Percentiles rank a stretch among this genome's conserved stretches.
phyloP scores from a whole-genome alignment of 2,888 invertebrate species.

The Pristionchus japonicus region DNA sequence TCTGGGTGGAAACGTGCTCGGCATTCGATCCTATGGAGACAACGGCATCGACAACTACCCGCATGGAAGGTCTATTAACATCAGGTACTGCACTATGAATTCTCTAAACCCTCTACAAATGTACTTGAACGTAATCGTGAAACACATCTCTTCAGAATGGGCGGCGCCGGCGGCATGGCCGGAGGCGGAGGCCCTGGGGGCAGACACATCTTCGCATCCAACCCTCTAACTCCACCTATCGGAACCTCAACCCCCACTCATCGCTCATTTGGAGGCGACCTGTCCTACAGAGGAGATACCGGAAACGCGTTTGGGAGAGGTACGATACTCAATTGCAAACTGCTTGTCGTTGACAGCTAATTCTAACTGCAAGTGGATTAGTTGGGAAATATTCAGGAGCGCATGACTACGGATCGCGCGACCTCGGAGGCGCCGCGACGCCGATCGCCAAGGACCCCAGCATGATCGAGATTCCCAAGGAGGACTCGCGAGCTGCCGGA shows the following conservation, averaged over 20 bases:
- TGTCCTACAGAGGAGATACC: conserved; percentile 38
- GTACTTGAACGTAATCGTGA: no score
- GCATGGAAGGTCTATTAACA: conserved; percentile 50
- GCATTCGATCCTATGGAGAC: conserved; percentile 60
- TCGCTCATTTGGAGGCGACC: conserved; percentile 52
- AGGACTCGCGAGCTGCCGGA: neutral
- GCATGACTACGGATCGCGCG: conserved; percentile 44
- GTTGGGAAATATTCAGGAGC: neutral
- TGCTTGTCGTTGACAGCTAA: neutral
- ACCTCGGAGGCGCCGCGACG: conserved; percentile 38
- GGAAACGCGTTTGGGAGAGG: conserved; percentile 36
- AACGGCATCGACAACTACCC: conserved; percentile 59
- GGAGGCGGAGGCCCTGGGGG: conserved; percentile 45
- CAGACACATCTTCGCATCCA: conserved; percentile 72
- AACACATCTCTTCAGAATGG: conserved; percentile 1
- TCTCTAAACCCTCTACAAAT: no score
- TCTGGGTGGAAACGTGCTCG: conserved; percentile 65
- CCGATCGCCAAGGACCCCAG: conserved; percentile 20
- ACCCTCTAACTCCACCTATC: conserved; percentile 74
- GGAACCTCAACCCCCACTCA: conserved; percentile 73
- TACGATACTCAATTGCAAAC: neutral
- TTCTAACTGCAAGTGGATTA: neutral
- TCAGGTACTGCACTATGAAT: no score
- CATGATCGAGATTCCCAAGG: conserved; percentile 12
- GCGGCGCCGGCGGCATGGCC: conserved; percentile 6